Percentiles rank a stretch among this genome's conserved stretches.
Conservation (phyloP, 2,797 vertebrate species). For the Pipistrellus pygmaeus region DNA sequence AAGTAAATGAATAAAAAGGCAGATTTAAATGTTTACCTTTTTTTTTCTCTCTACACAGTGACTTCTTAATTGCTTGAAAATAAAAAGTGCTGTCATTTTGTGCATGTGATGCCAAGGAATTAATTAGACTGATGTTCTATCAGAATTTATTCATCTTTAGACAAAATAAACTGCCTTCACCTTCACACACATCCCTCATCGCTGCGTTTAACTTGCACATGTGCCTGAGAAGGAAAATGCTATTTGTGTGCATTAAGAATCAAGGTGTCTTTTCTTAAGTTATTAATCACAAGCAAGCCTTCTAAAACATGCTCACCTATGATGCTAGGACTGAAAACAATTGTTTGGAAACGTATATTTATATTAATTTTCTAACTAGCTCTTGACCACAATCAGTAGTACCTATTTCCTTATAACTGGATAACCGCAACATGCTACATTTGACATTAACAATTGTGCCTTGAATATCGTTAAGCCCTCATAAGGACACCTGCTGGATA, state of each 20-base stretch:
- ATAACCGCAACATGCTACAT: fast-evolving
- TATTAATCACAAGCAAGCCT: no score
- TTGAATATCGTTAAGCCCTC: fast-evolving
- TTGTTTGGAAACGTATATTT: not conserved
- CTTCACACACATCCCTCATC: fast-evolving
- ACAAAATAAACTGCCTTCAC: fast-evolving
- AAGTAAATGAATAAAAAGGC: not conserved
- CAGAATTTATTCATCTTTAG: not conserved
- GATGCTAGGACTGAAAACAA: not conserved
- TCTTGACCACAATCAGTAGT: fast-evolving
- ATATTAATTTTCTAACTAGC: not conserved
- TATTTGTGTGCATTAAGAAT: no score
- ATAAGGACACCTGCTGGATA: fast-evolving
- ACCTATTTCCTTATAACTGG: not conserved
- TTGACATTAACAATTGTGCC: fast-evolving
- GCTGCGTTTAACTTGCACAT: fast-evolving
- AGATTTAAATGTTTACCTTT: not conserved
- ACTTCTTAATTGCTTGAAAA: not conserved
- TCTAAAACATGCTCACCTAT: fast-evolving
- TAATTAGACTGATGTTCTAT: not conserved
- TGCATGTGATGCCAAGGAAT: not conserved
- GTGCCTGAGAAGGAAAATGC: not conserved
- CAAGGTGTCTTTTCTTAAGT: not conserved
- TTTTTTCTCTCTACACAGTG: fast-evolving
- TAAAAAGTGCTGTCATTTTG: not conserved